Conservation (phyloP, 1,140 invertebrate genomes). For the Aculops lycopersici region DNA sequence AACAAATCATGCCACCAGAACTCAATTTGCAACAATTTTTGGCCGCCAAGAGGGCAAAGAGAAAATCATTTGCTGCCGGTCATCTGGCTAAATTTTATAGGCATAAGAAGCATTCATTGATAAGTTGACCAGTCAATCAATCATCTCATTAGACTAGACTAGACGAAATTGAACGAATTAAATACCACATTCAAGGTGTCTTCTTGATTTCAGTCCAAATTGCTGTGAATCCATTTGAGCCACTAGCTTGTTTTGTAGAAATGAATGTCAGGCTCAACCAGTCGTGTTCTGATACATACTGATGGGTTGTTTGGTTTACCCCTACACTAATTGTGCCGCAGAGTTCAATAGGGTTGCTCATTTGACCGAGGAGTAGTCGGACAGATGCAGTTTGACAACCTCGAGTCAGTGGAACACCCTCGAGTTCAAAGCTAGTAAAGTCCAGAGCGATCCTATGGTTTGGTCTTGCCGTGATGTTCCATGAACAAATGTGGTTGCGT, state of each 20-base stretch:
- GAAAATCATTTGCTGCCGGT: no score
- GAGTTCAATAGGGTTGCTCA: constrained; percentile 38
- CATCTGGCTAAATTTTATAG: no score
- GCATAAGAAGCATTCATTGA: no score
- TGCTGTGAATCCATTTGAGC: background rate
- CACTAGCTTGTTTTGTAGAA: background rate
- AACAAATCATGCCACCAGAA: no score
- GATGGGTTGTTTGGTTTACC: background rate
- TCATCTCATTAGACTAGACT: no score
- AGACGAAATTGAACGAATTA: no score
- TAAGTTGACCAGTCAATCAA: no score
- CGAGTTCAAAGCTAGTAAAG: constrained; percentile 52
- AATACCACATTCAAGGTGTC: no score
- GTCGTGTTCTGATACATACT: background rate
- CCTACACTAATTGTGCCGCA: constrained; percentile 30
- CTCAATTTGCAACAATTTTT: no score
- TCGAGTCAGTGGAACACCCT: constrained; percentile 42
- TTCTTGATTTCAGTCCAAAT: background rate
- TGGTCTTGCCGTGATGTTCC: constrained; percentile 50
- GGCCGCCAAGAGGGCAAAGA: no score
- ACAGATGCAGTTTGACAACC: constrained; percentile 62
- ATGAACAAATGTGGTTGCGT: constrained; percentile 40
- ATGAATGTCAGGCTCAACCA: background rate
- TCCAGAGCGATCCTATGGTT: constrained; percentile 47
- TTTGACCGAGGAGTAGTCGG: constrained; percentile 43